Base-by-base conservation (phyloP, 2,113 vertebrate genomes). In the Dicaeum eximium region DNA sequence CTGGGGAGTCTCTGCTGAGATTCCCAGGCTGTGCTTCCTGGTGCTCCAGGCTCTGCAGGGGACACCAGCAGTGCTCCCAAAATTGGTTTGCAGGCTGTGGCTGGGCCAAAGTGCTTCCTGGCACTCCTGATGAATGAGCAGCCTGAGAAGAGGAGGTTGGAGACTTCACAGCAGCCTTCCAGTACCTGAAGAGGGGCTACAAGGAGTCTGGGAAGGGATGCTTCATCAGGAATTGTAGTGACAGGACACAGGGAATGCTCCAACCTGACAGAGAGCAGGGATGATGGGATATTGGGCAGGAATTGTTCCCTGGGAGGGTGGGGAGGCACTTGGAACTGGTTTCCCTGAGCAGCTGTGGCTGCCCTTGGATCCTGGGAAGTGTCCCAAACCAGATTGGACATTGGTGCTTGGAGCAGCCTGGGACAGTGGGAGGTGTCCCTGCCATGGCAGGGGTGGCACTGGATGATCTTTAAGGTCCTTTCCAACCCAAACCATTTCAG, bases 401-500 rank as follows among this genome's bases (percentile, higher is more conserved):
- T 0, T 22, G 19, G n/a, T 38, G 24, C 12, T 72, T 12, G 30
- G 54, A 61, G 61, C 47, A 35, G 0, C 21, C n/a, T 54, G 70
- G 47, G 2, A 15, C 0, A 42, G 71, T 62, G 71, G 64, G 0
- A 83, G 31, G 6, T 48, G 40, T 28, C 25, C 17, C 30, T 61
- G 70, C 35, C 25, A 20, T 48, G 30, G 21, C 17, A 61, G 35
- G 27, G 10, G 7, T 27, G 40, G 40, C 2, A 56, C 3, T 27
- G 27, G 62, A 8, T 48, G 35, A 2, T 0, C 1, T 62, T 20
- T 33, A 37, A 37, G 2, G 1, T 69, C 47, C 10, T 25, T 70
- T 62, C 35, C 0, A 40, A 35, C n/a, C 16, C 70, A 61, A 54
- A 54, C 10, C 2, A 6, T 54, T 82, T 38, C 5, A 14, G 27